Conservation (phyloP, 2,797 vertebrate genomes). For the Alectoris magna region DNA sequence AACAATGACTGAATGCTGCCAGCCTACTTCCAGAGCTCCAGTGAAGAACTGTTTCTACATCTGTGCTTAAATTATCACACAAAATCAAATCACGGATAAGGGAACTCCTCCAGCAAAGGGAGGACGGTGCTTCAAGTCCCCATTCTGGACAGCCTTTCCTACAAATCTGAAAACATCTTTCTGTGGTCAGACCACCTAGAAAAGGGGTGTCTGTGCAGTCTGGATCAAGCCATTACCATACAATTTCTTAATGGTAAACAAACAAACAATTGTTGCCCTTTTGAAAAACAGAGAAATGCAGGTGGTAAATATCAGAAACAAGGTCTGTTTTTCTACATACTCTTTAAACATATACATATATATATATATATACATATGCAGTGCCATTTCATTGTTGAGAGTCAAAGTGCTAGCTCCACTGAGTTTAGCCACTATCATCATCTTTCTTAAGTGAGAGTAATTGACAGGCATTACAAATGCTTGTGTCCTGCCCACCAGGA, state of each 20-base stretch:
- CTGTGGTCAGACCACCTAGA: slow-evolving; percentile 16
- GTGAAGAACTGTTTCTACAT: slow-evolving; percentile 39
- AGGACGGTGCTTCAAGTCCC: neutral
- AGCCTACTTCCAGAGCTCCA: slow-evolving; percentile 30
- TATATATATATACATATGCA: neutral
- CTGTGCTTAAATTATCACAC: slow-evolving; percentile 44
- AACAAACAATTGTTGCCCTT: neutral
- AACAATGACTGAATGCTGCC: slow-evolving; percentile 26
- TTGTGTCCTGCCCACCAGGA: neutral
- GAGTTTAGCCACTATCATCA: neutral
- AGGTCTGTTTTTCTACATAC: neutral
- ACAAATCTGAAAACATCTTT: slow-evolving; percentile 8
- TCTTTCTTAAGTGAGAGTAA: neutral
- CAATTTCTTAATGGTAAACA: neutral
- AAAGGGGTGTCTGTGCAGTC: neutral
- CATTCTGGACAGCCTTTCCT: neutral
- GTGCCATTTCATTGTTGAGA: neutral
- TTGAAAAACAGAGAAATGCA: neutral
- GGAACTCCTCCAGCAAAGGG: neutral
- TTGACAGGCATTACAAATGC: neutral
- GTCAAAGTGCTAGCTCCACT: neutral
- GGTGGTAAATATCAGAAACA: neutral
- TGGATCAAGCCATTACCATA: neutral
- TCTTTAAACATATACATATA: neutral
- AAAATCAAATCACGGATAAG: neutral